Base-by-base conservation (phyloP, 30 jellyfish, hydroid and myxozoan species). In the Catostylus mosaicus region DNA sequence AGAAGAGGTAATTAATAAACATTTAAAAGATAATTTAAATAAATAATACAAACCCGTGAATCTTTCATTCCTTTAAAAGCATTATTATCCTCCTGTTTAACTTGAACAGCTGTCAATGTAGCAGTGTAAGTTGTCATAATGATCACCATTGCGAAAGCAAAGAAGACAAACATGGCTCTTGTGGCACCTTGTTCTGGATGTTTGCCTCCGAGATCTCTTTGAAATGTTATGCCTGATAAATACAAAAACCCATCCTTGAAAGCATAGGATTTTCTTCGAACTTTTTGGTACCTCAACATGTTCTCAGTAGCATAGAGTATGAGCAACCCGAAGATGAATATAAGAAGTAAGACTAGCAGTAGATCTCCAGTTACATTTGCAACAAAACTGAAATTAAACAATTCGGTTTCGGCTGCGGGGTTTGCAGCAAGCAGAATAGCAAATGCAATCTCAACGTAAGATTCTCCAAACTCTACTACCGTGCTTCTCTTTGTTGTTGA, bases 91-190 rank as follows among this genome's bases (percentile, higher is more conserved):
- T 20, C 75, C n/a, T 50, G 46, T 0, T 40, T 30, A 6, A 89
- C 97, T 38, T 89, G 82, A 7, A 56, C 67, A 18, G 97, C 95
- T 38, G 97, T 89, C 71, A 89, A 73, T 16, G 67, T 77, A 1
- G 97, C 97, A 5, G 97, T 89, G 40, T 89, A 89, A 43, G 97
- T 63, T 20, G 97, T 43, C 97, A 82, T 81, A 59, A 89, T 37
- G 70, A 89, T 73, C 31, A 82, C 75, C 97, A 89, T 89, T 14
- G 64, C 94, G 50, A 82, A 63, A 37, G 97, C 97, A 70, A 71
- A 51, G 75, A 78, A 48, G 54, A 89, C 54, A 33, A 88, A 78
- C 24, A 60, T 74, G 77, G 73, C 51, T 32, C 97, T 71, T 36
- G 97, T 52, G 29, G 96, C 75, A 26, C 76, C 29, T 47, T 80